Evolutionary conservation across 2,888 invertebrate genomes (phyloP).

Genomic region (Drosophila austrosaltans): DNA sequence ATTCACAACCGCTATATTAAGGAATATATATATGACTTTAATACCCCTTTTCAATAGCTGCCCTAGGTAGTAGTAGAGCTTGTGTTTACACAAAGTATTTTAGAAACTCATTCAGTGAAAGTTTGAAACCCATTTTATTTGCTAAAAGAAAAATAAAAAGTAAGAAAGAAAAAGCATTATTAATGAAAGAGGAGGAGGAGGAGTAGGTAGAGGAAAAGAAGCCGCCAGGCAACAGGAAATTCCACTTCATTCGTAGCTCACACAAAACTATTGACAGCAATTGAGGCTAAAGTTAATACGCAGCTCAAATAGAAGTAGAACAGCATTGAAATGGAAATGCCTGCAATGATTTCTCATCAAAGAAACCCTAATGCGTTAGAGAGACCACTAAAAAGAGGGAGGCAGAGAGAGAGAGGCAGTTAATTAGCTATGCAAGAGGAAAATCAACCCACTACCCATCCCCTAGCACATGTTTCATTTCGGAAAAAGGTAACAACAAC

Average conservation of each 20-base stretch:
- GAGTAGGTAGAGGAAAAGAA: no score
- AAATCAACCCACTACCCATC: neutral
- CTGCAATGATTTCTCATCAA: conserved; percentile 5
- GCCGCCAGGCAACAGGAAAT: conserved; percentile 14
- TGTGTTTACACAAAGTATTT: conserved; percentile 19
- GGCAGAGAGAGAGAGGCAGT: conserved; percentile 22
- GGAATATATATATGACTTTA: conserved; percentile 16
- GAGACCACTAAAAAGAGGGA: neutral
- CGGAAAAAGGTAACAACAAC: conserved; percentile 24
- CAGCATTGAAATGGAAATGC: conserved; percentile 7
- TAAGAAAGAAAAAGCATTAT: conserved; percentile 5
- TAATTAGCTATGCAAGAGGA: conserved; percentile 51
- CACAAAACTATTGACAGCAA: conserved; percentile 22
- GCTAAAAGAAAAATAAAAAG: neutral
- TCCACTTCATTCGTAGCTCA: neutral
- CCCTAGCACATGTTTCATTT: conserved; percentile 3
- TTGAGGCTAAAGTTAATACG: conserved; percentile 30
- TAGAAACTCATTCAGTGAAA: conserved; percentile 8
- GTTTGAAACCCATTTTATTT: conserved; percentile 7
- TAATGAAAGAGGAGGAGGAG: neutral
- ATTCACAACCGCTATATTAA: neutral
- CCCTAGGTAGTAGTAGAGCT: neutral
- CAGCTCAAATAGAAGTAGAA: conserved; percentile 21
- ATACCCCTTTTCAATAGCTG: conserved; percentile 14
- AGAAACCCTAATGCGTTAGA: conserved; percentile 5